Percentiles rank a stretch among this genome's conserved stretches.
phyloP scores from a whole-genome alignment of 2,113 vertebrate species.

The Odobenus rosmarus region DNA sequence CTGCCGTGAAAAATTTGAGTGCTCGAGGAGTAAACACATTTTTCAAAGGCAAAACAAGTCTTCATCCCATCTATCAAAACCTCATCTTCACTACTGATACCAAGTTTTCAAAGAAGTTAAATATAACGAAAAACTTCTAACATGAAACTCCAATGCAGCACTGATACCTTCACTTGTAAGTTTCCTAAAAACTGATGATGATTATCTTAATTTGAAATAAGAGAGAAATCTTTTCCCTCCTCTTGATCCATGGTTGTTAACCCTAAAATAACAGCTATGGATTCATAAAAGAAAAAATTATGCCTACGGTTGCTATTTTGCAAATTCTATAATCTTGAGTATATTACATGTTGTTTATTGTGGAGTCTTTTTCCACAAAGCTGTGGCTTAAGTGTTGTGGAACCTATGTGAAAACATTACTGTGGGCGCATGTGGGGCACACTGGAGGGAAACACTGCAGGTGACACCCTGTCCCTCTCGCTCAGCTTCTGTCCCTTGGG shows the following conservation, averaged over 20 bases:
- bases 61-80: neutral
- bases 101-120: neutral
- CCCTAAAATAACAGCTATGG: neutral
- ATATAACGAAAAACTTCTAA: conserved; percentile 10
- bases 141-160: neutral
- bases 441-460: neutral
- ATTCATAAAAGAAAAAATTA: conserved; percentile 28
- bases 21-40: neutral
- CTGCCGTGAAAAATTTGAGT: neutral
- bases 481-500: neutral
- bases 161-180: neutral
- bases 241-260: neutral
- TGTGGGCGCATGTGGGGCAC: neutral
- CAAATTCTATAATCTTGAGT: neutral
- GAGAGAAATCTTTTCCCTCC: neutral
- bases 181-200: conserved; percentile 14
- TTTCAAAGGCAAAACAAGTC: conserved; percentile 6
- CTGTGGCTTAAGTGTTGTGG: neutral
- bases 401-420: neutral
- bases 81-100: neutral
- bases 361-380: neutral
- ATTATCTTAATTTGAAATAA: conserved; percentile 50
- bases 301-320: neutral
- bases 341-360: neutral
- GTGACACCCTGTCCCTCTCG: too few species aligned